Evolutionary conservation across 2,113 vertebrate species (phyloP).

Genomic region (Nycticorax nycticorax): DNA sequence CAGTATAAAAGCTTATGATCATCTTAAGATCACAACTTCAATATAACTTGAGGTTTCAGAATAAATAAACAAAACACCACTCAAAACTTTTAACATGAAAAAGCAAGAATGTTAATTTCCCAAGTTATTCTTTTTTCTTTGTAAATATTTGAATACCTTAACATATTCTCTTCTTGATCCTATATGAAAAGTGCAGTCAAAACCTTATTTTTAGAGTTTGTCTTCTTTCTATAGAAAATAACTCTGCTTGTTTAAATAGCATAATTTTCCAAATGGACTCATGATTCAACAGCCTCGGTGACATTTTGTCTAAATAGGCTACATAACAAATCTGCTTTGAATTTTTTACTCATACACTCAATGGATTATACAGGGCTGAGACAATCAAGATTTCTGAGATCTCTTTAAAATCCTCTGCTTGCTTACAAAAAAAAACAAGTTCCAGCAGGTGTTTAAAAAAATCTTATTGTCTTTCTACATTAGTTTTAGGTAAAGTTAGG

Average conservation of each 20-base stretch:
- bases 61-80: neutral
- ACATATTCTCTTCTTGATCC: fast-evolving
- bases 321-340: neutral
- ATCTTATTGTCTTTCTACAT: fast-evolving
- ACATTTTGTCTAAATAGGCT: neutral
- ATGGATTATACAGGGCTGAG: fast-evolving
- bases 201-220: neutral
- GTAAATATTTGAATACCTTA: neutral
- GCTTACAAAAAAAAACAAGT: fast-evolving
- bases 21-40: neutral
- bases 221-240: neutral
- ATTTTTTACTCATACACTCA: neutral
- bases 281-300: neutral
- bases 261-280: neutral
- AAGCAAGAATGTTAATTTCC: fast-evolving
- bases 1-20: neutral
- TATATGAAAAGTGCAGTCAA: neutral
- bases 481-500: neutral
- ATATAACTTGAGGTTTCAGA: neutral
- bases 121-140: neutral
- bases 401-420: neutral
- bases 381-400: neutral
- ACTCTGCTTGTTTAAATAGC: neutral
- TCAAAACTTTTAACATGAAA: neutral
- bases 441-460: neutral